Evolutionary conservation across 2,113 vertebrate genomes (phyloP).

Genomic region (Tachysurus fulvidraco): DNA sequence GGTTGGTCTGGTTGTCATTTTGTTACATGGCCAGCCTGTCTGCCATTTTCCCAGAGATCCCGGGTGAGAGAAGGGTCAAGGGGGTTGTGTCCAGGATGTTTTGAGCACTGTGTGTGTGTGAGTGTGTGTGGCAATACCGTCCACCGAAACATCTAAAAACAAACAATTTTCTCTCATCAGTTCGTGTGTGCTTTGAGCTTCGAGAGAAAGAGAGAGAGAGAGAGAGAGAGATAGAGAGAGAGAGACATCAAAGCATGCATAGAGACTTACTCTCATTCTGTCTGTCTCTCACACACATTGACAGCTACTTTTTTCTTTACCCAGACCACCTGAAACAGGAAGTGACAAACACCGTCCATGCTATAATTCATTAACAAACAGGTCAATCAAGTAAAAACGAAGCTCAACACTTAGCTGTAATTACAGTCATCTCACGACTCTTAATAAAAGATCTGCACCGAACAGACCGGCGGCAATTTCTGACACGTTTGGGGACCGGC

Average conservation of each 20-base stretch:
- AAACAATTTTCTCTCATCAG: conserved; percentile 74
- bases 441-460: conserved; percentile 21
- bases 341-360: conserved; percentile 36
- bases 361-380: conserved; percentile 22
- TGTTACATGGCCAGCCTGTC: conserved; percentile 60
- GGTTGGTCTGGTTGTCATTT: conserved; percentile 74
- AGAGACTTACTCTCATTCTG: not conserved
- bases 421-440: conserved; percentile 35
- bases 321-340: conserved; percentile 39
- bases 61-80: conserved; percentile 71
- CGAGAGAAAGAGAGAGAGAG: not conserved
- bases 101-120: conserved; percentile 47
- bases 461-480: conserved; percentile 29
- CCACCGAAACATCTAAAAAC: conserved; percentile 64
- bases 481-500: conserved; percentile 32
- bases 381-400: conserved; percentile 34
- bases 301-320: not conserved
- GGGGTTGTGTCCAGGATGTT: conserved; percentile 62
- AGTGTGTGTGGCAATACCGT: conserved; percentile 48
- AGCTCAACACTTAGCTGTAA: conserved; percentile 32
- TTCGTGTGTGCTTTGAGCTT: conserved; percentile 47
- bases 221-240: not conserved
- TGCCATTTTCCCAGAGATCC: conserved; percentile 63
- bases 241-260: conserved; percentile 1
- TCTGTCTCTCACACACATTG: not conserved